Evolutionary conservation across 2,797 vertebrate species (phyloP).

Genomic region (Enteromius trimaculatus): DNA sequence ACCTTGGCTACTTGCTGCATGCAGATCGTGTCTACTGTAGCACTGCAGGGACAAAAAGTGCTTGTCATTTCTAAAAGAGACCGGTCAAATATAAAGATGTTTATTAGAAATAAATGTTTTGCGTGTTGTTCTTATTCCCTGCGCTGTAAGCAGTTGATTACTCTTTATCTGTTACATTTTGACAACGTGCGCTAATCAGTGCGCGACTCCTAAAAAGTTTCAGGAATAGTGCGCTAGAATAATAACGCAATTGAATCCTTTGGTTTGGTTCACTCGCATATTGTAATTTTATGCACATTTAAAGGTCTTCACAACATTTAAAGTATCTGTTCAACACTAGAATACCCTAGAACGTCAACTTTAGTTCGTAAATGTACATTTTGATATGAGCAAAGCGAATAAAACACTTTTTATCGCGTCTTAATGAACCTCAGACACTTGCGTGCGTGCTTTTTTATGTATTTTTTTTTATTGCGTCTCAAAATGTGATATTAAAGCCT

Average conservation of each 20-base stretch:
- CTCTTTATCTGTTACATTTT: neutral
- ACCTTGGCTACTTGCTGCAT: constrained; percentile 16
- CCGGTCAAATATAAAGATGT: neutral
- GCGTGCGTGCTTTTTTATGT: too few species aligned
- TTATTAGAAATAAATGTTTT: too few species aligned
- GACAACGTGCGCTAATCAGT: neutral
- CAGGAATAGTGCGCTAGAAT: neutral
- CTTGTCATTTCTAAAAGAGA: neutral
- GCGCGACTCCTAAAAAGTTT: neutral
- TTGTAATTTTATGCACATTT: neutral
- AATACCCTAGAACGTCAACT: neutral
- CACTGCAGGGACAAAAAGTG: constrained; percentile 2
- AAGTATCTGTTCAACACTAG: neutral
- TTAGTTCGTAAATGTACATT: neutral
- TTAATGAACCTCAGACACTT: neutral
- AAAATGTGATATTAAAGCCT: too few species aligned
- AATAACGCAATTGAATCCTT: neutral
- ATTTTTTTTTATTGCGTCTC: neutral
- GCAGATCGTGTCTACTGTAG: constrained; percentile 1
- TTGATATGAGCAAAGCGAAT: neutral
- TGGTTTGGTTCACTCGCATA: neutral
- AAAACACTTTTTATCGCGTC: too few species aligned
- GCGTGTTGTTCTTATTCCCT: neutral
- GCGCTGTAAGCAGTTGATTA: neutral
- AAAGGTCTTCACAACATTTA: neutral